Percentiles rank a stretch among this genome's conserved stretches.
Conservation (phyloP, 2,888 invertebrate genomes). For the Azorinus chamasolen region DNA sequence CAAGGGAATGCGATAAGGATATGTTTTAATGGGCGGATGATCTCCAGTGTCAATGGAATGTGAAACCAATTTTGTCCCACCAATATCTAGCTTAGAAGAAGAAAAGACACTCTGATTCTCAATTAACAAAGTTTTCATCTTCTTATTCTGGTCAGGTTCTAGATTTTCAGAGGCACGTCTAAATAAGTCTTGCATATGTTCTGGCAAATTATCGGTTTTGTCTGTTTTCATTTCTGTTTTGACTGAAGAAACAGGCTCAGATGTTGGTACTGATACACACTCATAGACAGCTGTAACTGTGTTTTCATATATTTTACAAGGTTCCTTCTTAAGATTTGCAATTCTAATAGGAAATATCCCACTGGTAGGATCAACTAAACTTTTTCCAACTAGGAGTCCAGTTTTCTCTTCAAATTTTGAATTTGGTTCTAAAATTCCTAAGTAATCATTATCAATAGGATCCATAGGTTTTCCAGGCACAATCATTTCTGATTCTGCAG, state of each 20-base stretch:
- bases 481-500: slow-evolving; percentile 15
- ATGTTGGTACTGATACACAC: too few relatives aligned
- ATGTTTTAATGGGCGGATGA: slow-evolving; percentile 28
- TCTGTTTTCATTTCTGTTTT: too few relatives aligned
- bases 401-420: slow-evolving; percentile 19
- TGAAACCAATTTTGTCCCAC: slow-evolving; percentile 11
- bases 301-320: too few relatives aligned
- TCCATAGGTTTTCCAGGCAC: slow-evolving; percentile 18
- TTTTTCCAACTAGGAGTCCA: slow-evolving; percentile 1
- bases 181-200: too few relatives aligned
- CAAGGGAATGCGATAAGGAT: slow-evolving; percentile 29
- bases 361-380: too few relatives aligned
- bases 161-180: neutral
- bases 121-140: too few relatives aligned
- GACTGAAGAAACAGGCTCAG: too few relatives aligned
- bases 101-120: too few relatives aligned
- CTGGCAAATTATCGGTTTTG: too few relatives aligned
- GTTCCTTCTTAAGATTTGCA: too few relatives aligned
- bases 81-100: slow-evolving; percentile 1
- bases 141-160: neutral
- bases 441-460: neutral
- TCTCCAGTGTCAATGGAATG: slow-evolving; percentile 40
- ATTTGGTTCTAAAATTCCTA: slow-evolving; percentile 14
- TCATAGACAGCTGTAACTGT: too few relatives aligned
- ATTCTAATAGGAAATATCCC: too few relatives aligned